Percentiles rank a stretch among this genome's conserved stretches.
Conservation (phyloP, 2,888 invertebrate genomes). For the Scotopteryx bipunctaria region DNA sequence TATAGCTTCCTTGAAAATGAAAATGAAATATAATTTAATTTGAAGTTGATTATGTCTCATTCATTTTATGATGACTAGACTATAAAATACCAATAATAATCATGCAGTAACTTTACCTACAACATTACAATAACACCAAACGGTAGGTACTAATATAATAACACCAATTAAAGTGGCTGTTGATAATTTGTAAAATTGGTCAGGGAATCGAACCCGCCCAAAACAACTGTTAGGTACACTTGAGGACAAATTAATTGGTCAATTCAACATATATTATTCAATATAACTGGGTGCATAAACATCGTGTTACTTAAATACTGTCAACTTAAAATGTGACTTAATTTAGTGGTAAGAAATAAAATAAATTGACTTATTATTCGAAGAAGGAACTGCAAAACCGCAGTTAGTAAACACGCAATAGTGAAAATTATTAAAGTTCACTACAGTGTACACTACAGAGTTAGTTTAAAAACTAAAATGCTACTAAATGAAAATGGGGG, state of each 20-base stretch:
- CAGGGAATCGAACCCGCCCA: conserved; percentile 16
- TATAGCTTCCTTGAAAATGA: too few species aligned
- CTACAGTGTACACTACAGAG: conserved; percentile 32
- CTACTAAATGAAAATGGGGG: conserved; percentile 37
- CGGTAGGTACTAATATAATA: too few species aligned
- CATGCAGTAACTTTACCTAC: conserved; percentile 11
- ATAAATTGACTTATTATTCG: conserved; percentile 2
- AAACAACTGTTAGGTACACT: conserved; percentile 13
- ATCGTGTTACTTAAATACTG: conserved; percentile 22
- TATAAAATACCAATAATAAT: conserved; percentile 11
- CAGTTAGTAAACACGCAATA: conserved; percentile 28
- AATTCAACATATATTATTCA: conserved; percentile 2
- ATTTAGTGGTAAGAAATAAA: conserved; percentile 15
- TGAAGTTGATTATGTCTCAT: too few species aligned
- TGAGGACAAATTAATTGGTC: conserved; percentile 20
- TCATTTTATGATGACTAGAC: too few species aligned
- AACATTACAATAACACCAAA: neutral
- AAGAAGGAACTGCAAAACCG: conserved; percentile 24
- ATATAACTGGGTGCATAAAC: conserved; percentile 28
- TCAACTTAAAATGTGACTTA: conserved; percentile 13
- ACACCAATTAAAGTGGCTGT: too few species aligned
- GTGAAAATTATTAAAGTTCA: conserved; percentile 28
- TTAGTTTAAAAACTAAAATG: conserved; percentile 28
- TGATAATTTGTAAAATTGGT: neutral
- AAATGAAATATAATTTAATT: too few species aligned